These are phyloP conservation scores for Lagocephalus sceleratus DNA, from an alignment of 2,797 vertebrate genomes.

Conservation along the genomic window DNA sequence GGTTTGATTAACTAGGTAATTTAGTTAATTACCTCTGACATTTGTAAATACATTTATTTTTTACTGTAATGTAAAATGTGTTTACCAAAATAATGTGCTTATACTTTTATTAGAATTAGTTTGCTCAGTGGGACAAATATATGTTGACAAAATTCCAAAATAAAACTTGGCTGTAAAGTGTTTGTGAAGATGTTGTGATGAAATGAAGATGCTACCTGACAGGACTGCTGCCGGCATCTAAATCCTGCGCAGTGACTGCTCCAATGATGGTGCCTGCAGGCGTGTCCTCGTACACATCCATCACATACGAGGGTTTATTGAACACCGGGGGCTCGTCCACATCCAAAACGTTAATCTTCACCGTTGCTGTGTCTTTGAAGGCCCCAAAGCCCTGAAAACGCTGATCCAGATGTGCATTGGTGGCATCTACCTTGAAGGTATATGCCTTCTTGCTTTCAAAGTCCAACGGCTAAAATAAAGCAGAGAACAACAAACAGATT, in stretches of 20 bases:
- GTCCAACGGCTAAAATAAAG: constrained; percentile 81
- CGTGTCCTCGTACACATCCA: constrained; percentile 97
- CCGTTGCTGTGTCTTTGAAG: constrained; percentile 96
- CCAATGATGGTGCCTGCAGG: constrained; percentile 93
- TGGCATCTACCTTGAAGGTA: constrained; percentile 95
- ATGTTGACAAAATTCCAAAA: too few species aligned
- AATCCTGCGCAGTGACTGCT: constrained; percentile 94
- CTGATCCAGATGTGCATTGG: constrained; percentile 89
- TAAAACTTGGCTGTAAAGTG: not conserved
- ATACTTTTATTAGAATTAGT: too few species aligned
- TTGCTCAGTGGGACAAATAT: too few species aligned
- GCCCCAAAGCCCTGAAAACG: constrained; percentile 90
- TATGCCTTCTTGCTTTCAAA: constrained; percentile 97
- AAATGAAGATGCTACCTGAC: constrained; percentile 83
- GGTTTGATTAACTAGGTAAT: too few species aligned
- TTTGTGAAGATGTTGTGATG: not conserved
- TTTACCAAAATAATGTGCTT: too few species aligned
- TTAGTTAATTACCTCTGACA: too few species aligned
- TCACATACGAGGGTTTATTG: constrained; percentile 88
- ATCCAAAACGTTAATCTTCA: constrained; percentile 94
- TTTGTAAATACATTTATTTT: too few species aligned
- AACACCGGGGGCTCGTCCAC: constrained; percentile 96
- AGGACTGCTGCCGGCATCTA: constrained; percentile 88
- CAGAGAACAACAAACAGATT: not conserved
- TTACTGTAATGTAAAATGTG: too few species aligned